Base-by-base conservation (phyloP, 2,888 invertebrate genomes). In the Apodemia zela region DNA sequence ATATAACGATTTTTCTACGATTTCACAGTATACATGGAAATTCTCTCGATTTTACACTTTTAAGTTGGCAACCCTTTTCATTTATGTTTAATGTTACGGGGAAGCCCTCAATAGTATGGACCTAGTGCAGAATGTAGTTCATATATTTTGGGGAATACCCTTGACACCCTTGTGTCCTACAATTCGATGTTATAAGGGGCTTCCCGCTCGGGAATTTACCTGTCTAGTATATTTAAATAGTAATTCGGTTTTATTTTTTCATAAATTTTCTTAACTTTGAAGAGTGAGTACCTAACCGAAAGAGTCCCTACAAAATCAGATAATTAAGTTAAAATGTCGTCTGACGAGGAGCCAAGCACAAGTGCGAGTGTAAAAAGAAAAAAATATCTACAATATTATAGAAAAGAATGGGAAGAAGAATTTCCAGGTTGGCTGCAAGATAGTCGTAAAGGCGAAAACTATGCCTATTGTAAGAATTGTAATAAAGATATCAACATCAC, bases 351-450 rank as follows among this genome's bases (percentile, higher is more conserved):
- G 25, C 59, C 57, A n/a, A 64, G 63, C 60, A 61, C 67, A 67
- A 67, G 63, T 60, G 51, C 62, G 63, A 62, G 62, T 64, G 63
- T 58, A 67, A 65, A 25, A 67, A 62, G 67, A 65, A 65, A 62
- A 65, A 67, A 66, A 65, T 65, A 66, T 66, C 21, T 63, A 66
- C 63, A 66, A 66, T 66, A 62, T 63, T 66, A 66, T 62, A 66
- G 61, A 66, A 67, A 67, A 58, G 61, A 67, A 64, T 65, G 65
- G 62, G 60, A 63, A 66, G 64, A 65, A 67, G 65, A 66, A 68
- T 63, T 64, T 58, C 45, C 62, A 66, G 66, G 62, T 11, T 61
- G 59, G 51, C 49, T 61, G 15, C 59, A 62, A 59, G 61, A 64
- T 49, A 67, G 65, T 60, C 62, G 65, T 65, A 67, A 65, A 64